A percentile compares a stretch with the other conserved stretches of the same genome.
These are phyloP conservation scores for Malthinus flaveolus DNA, from an alignment of 2,888 invertebrate species.

Conservation along the genomic window DNA sequence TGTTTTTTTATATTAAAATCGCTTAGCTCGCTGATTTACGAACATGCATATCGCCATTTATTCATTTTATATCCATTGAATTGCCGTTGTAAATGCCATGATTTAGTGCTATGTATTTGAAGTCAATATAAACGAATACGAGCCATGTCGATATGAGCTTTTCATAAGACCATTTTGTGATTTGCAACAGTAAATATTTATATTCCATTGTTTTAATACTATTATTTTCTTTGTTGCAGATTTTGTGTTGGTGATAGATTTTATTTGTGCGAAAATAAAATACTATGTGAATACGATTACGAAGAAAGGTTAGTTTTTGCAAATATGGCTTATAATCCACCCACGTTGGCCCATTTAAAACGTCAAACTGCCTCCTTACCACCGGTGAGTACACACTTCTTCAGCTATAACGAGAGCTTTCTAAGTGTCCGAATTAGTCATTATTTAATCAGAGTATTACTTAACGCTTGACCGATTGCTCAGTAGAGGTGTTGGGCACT, in stretches of 20 bases:
- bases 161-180: slow-evolving; percentile 17
- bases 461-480: too few species aligned
- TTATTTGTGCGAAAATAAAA: slow-evolving; percentile 96
- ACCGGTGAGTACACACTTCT: slow-evolving; percentile 58
- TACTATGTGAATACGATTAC: slow-evolving; percentile 96
- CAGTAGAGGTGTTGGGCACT: too few species aligned
- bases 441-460: too few species aligned
- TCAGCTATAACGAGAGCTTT: too few species aligned
- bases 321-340: slow-evolving; percentile 91
- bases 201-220: not conserved
- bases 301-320: slow-evolving; percentile 95
- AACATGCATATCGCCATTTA: slow-evolving; percentile 36
- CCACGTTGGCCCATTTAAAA: slow-evolving; percentile 78
- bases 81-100: slow-evolving; percentile 44
- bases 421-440: too few species aligned
- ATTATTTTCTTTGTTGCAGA: slow-evolving; percentile 62
- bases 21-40: slow-evolving; percentile 50
- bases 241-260: slow-evolving; percentile 98
- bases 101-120: slow-evolving; percentile 41
- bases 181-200: slow-evolving; percentile 4
- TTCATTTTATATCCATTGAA: slow-evolving; percentile 45
- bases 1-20: slow-evolving; percentile 48
- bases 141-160: slow-evolving; percentile 10
- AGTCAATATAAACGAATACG: slow-evolving; percentile 38
- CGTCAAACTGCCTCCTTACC: slow-evolving; percentile 68